Base-by-base conservation (phyloP, 1,140 invertebrate genomes). In the Carcinoscorpius rotundicauda region DNA sequence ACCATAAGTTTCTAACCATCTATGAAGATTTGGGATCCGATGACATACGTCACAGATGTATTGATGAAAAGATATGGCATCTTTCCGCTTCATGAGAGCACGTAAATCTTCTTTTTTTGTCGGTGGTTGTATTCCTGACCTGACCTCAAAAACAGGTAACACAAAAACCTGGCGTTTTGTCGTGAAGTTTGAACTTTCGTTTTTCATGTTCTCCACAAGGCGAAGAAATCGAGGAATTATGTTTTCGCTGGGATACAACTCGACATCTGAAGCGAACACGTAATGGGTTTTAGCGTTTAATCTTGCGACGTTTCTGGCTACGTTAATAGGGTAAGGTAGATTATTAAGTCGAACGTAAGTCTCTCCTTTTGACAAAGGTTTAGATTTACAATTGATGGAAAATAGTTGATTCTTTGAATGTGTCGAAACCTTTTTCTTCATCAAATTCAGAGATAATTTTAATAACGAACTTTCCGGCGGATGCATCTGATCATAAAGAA, bases 41-140 rank as follows among this genome's bases (percentile, higher is more conserved):
- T 95, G 92, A 74, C 92, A 95, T 55, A 84, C 84, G 9, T 89
- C 82, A 72, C 91, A 95, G 2, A 93, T 82, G 71, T 87, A 88
- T 74, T 93, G 89, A 75, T 95, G 92, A 75, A 95, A 95, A 8
- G 89, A 89, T 70, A 94, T 88, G 0, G 89, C 91, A n/a, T 75
- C 70, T 49, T 75, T 72, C 55, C 75, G 70, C 4, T 73, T 70
- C 3, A 71, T 69, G 53, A 78, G 74, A 68, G 81, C 74, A n/a
- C 73, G 58, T 1, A 79, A 70, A 71, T 93, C 77, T 71, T 84
- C 81, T 0, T 81, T 84, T 76, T 93, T 93, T 57, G 85, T 87
- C 52, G 87, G 87, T 59, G 88, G 85, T 64, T 79, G 64, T 85
- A 87, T 64, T 78, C 83, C 50, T 73, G 67, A 83, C 67, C 85